Percentiles rank a stretch among this genome's conserved stretches.
Evolutionary conservation across 2,888 invertebrate genomes (phyloP).

Genomic region (Drosophila suboccidentalis): DNA sequence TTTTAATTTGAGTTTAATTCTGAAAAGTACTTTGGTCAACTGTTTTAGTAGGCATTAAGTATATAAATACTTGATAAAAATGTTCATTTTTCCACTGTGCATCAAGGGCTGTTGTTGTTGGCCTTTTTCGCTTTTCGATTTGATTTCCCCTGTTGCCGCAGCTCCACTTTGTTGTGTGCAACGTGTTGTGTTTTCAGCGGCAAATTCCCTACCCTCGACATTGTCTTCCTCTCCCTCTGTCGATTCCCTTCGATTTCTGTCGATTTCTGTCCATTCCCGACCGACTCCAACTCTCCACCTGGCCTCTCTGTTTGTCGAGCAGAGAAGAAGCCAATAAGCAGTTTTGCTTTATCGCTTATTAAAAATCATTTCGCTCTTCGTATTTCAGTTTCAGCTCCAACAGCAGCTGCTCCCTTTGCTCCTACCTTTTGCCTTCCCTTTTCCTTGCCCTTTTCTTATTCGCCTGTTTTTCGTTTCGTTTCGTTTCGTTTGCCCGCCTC

Average conservation of each 20-base stretch:
- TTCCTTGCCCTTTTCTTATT: conserved; percentile 5
- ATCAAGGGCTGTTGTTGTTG: too few relatives aligned
- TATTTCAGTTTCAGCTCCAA: conserved; percentile 77
- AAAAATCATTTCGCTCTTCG: conserved; percentile 84
- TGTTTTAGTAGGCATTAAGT: too few relatives aligned
- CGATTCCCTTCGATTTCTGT: background rate
- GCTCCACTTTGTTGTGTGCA: conserved; percentile 6
- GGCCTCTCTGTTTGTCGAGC: conserved; percentile 39
- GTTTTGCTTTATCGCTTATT: conserved; percentile 85
- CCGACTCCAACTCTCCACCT: conserved; percentile 45
- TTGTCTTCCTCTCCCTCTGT: background rate
- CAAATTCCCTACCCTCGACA: conserved; percentile 47
- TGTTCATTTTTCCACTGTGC: too few relatives aligned
- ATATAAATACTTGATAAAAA: too few relatives aligned
- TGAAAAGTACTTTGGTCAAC: too few relatives aligned
- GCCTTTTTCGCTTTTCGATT: too few relatives aligned
- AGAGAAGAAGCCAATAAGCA: conserved; percentile 77
- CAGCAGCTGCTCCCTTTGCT: conserved; percentile 24
- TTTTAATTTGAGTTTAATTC: too few relatives aligned
- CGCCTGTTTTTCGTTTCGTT: too few relatives aligned
- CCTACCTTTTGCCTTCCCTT: background rate
- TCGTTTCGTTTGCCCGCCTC: conserved; percentile 21
- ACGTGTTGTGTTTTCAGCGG: conserved; percentile 58
- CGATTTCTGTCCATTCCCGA: background rate
- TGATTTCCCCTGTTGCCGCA: too few relatives aligned